Evolutionary conservation across 1,140 invertebrate species (phyloP), one percentile per base, ranked within the genome.

Genomic region (Hycleus cichorii): DNA sequence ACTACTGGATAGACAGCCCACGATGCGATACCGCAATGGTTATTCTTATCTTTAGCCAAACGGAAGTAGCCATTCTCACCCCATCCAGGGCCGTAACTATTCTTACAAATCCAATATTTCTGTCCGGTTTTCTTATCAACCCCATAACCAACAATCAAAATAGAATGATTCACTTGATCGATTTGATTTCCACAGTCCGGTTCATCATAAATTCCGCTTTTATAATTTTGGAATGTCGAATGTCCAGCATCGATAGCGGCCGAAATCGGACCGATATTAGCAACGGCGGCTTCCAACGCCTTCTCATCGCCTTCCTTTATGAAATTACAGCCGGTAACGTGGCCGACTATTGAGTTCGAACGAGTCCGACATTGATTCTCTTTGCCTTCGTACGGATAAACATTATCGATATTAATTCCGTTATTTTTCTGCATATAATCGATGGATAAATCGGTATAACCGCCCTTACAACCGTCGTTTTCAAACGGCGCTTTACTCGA

Each of bases 191-290:
- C 49, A 44, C 64, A 65, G 8, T 10, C 5, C 10, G 46, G 38
- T 40, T 65, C 58, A 26, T 58, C 46, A 39, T 56, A 60, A 10
- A 65, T 53, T 10, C 64, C 63, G 3, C 9, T 1, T n/a, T 43
- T 38, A 39, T 64, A 64, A 49, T 60, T 58, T 32, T 57, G 54
- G n/a, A 65, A 55, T n/a, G 10, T n/a, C 6, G 27, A 24, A 32
- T 32, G 32, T 6, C 40, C 55, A 50, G 95, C 95, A 81, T 98
- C 94, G 70, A 98, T 97, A 57, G 92, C 94, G 47, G 90, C 81
- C 4, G 87, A 82, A 8, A 90, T 69, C 4, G 95, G 95, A 11
- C 95, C 95, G 59, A 92, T 76, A 3, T 86, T 93, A 46, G 92
- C 92, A 58, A 97, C 82, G 60, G 91, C 92, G 58, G 79, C 70